These are phyloP conservation scores for Micropterix aruncella DNA, from an alignment of 2,888 invertebrate genomes.

Conservation along the genomic window DNA sequence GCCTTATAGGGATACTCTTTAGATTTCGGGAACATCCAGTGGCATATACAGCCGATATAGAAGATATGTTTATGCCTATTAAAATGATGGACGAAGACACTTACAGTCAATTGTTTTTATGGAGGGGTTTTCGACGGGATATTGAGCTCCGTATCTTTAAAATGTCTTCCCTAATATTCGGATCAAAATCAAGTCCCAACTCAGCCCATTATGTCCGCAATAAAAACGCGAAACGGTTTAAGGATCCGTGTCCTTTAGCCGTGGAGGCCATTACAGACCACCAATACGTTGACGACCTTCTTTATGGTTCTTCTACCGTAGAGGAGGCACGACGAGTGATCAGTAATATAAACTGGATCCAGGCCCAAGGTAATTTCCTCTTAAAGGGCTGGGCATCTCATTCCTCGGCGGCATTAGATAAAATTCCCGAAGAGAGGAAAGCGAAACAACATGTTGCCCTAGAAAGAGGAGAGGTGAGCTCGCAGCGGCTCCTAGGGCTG, in stretches of 20 bases:
- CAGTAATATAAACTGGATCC: constrained; percentile 8
- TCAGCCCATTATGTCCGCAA: constrained; percentile 14
- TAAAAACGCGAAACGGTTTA: constrained; percentile 12
- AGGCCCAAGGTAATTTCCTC: constrained; percentile 11
- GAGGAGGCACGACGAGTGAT: constrained; percentile 10
- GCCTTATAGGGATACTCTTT: constrained; percentile 10
- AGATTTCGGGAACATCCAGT: constrained; percentile 10
- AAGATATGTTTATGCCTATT: constrained; percentile 11
- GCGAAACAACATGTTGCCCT: constrained; percentile 7
- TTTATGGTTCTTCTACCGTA: constrained; percentile 13
- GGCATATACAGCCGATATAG: constrained; percentile 10
- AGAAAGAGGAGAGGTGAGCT: constrained; percentile 6
- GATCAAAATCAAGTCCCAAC: constrained; percentile 11
- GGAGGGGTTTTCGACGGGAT: constrained; percentile 4
- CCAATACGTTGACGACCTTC: constrained; percentile 16
- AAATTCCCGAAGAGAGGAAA: constrained; percentile 9
- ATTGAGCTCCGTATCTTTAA: constrained; percentile 8
- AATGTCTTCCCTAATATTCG: constrained; percentile 14
- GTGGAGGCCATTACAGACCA: constrained; percentile 13
- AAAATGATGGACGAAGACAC: constrained; percentile 3
- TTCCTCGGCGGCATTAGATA: constrained; percentile 10
- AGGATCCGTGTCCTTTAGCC: constrained; percentile 11
- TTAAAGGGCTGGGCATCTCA: constrained; percentile 12
- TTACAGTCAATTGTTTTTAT: constrained; percentile 10
- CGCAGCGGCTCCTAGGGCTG: too few species aligned